These are phyloP conservation scores for Stichopus chloronotus DNA, from an alignment of 35 echinoderm and acorn worm genomes.

Conservation along the genomic window DNA sequence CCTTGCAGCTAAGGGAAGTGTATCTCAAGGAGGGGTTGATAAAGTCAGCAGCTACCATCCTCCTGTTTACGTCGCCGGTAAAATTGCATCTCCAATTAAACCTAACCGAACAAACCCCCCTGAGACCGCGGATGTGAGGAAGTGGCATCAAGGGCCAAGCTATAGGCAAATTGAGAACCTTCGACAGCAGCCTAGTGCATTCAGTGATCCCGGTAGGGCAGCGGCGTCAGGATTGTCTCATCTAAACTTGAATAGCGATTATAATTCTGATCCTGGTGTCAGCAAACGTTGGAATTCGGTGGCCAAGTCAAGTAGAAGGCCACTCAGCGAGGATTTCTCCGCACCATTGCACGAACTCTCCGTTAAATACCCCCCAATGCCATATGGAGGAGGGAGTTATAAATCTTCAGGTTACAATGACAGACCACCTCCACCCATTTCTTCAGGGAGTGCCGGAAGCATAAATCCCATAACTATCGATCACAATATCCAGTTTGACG, in stretches of 20 bases:
- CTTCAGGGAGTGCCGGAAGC: neutral
- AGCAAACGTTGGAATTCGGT: neutral
- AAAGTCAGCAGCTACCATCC: neutral
- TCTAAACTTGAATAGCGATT: neutral
- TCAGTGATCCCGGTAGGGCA: slow-evolving; percentile 30
- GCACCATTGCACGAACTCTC: slow-evolving; percentile 4
- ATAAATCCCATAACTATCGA: neutral
- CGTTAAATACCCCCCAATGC: slow-evolving; percentile 16
- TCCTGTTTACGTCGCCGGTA: neutral
- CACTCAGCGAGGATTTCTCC: neutral
- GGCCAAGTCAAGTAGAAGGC: neutral
- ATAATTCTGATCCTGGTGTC: neutral
- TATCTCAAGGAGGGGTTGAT: neutral
- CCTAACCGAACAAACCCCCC: neutral
- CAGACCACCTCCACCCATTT: neutral
- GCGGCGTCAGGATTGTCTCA: neutral
- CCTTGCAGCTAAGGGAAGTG: neutral
- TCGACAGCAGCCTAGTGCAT: neutral
- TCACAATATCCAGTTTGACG: slow-evolving; percentile 37
- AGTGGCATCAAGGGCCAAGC: neutral
- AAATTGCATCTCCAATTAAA: neutral
- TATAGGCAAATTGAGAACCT: neutral
- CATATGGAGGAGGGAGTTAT: neutral
- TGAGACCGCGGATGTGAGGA: neutral
- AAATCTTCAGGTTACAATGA: neutral